phyloP scores from a whole-genome alignment of 2,113 vertebrate genomes.

The Sylvietta virens region DNA sequence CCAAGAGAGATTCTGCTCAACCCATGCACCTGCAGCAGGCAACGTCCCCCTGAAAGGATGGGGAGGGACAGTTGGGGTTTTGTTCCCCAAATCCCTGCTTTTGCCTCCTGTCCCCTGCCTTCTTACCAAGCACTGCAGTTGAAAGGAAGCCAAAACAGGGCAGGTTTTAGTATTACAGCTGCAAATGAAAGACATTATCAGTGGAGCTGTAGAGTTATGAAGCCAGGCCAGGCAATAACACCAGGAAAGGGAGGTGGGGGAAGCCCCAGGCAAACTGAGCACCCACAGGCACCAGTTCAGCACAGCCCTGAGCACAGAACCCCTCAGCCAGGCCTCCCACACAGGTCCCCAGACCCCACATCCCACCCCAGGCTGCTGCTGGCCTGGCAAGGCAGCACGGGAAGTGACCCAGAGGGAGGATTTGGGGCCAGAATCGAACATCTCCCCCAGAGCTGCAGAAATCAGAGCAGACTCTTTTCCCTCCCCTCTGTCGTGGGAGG shows the following conservation, averaged over 20 bases:
- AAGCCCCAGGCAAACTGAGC: not conserved
- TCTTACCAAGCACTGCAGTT: not conserved
- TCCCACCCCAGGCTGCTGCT: not conserved
- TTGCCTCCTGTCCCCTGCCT: not conserved
- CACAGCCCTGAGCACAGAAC: not conserved
- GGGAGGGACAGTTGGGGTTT: rapidly evolving
- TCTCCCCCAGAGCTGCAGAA: not conserved
- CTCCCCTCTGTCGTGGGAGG: not conserved
- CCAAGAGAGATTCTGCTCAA: not conserved
- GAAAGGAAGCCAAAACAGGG: not conserved
- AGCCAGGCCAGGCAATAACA: not conserved
- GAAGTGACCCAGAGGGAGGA: not conserved
- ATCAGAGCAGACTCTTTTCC: not conserved
- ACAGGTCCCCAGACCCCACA: not conserved
- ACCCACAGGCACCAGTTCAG: not conserved
- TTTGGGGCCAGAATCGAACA: rapidly evolving
- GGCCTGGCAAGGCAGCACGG: not conserved
- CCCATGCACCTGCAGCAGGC: not conserved
- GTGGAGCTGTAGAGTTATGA: not conserved
- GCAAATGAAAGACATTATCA: constrained; percentile 17
- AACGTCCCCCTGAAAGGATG: not conserved
- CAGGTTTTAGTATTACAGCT: not conserved
- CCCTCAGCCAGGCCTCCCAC: not conserved
- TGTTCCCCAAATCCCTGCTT: not conserved
- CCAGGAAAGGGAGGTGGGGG: not conserved